These are phyloP conservation scores for Elgaria multicarinata DNA, from an alignment of 2,113 vertebrate species.

Conservation along the genomic window DNA sequence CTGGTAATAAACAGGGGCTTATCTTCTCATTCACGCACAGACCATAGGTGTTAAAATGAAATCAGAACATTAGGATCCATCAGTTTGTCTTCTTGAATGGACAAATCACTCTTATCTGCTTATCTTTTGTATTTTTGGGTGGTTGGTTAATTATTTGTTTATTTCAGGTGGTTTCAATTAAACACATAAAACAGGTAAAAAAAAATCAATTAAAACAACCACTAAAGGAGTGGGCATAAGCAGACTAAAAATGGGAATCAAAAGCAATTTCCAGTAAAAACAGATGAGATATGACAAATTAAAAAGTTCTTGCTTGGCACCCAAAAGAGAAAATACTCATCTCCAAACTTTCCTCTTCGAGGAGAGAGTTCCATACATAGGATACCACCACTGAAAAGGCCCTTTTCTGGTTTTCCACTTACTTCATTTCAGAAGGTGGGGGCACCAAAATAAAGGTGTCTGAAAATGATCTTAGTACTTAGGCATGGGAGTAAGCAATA, in stretches of 20 bases:
- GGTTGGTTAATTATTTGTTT: background rate
- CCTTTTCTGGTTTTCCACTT: background rate
- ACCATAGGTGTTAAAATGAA: slow-evolving; percentile 18
- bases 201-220: background rate
- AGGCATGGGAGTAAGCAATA: background rate
- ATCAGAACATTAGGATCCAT: background rate
- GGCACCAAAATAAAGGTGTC: background rate
- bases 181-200: background rate
- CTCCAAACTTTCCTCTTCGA: background rate
- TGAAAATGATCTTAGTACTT: background rate
- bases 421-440: background rate
- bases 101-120: background rate
- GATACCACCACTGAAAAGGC: background rate
- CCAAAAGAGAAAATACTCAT: background rate
- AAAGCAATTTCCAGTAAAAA: background rate
- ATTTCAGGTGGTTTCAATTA: background rate
- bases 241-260: background rate
- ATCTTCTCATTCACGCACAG: background rate
- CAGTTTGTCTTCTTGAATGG: background rate
- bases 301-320: background rate
- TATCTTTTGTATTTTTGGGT: background rate
- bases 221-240: too few relatives aligned
- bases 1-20: slow-evolving; percentile 32
- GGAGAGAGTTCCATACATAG: background rate
- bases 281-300: background rate